A percentile compares a stretch with the other conserved stretches of the same genome.
Evolutionary conservation across 2,888 invertebrate genomes (phyloP).

Genomic region (Dicroscelio sp.): DNA sequence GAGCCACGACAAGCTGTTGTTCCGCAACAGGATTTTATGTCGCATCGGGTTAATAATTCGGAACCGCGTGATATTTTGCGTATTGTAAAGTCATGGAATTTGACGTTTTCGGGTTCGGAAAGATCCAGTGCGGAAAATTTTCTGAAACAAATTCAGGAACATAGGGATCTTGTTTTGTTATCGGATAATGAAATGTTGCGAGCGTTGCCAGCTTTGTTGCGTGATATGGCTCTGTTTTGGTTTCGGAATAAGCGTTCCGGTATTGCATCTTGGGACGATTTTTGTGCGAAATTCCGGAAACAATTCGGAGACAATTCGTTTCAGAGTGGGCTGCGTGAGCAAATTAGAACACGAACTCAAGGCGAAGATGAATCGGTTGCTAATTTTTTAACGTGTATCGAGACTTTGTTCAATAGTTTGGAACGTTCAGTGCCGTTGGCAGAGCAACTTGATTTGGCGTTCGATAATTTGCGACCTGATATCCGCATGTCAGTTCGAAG

Average conservation of each 20-base stretch:
- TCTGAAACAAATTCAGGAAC: constrained; percentile 40
- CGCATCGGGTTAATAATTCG: no score
- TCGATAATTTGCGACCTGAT: constrained; percentile 48
- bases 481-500: neutral
- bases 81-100: constrained; percentile 31
- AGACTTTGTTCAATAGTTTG: constrained; percentile 16
- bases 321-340: constrained; percentile 28
- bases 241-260: neutral
- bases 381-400: constrained; percentile 12
- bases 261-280: constrained; percentile 22
- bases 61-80: no score
- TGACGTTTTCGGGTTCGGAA: constrained; percentile 11
- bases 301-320: constrained; percentile 20
- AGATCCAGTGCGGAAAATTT: constrained; percentile 40
- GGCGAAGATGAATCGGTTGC: constrained; percentile 26
- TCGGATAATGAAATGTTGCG: constrained; percentile 35
- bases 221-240: constrained; percentile 39
- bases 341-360: constrained; percentile 5
- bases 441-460: constrained; percentile 58
- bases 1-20: no score
- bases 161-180: neutral
- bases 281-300: neutral
- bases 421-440: neutral
- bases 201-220: neutral
- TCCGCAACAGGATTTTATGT: no score